Conservation (phyloP, 2,888 invertebrate species). For the Nomada lathburiana region DNA sequence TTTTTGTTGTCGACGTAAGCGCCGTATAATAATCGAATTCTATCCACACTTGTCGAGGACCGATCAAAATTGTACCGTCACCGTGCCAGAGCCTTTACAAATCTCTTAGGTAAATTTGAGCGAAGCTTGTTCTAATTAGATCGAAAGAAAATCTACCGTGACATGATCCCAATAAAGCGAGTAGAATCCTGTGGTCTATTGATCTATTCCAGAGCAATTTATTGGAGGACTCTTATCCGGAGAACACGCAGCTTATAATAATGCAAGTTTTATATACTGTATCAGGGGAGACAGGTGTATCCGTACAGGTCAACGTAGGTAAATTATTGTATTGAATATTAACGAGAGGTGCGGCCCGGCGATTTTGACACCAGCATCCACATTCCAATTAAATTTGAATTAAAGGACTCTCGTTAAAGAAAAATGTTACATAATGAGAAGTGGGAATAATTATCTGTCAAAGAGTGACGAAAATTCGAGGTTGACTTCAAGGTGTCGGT, state of each 20-base stretch:
- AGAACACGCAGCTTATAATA: not conserved
- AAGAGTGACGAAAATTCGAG: not conserved
- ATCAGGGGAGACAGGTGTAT: slow-evolving; percentile 16
- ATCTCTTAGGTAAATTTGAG: not conserved
- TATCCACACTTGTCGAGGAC: not conserved
- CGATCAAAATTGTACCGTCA: not conserved
- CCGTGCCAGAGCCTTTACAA: not conserved
- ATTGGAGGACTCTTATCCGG: not conserved
- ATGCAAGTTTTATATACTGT: not conserved
- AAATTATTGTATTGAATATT: slow-evolving; percentile 57
- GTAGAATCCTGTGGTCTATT: too few species aligned
- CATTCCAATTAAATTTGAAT: slow-evolving; percentile 37
- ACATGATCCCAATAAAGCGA: not conserved
- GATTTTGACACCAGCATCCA: slow-evolving; percentile 57
- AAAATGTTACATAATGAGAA: not conserved
- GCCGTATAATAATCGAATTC: slow-evolving; percentile 12
- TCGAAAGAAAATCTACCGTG: not conserved
- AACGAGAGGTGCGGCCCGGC: slow-evolving; percentile 63
- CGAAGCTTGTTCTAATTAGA: not conserved
- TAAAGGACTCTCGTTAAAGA: too few species aligned
- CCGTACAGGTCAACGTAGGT: slow-evolving; percentile 63
- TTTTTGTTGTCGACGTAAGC: slow-evolving; percentile 31
- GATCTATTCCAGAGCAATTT: not conserved
- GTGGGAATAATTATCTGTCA: not conserved
- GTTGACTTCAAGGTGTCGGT: slow-evolving; percentile 44